phyloP scores from a whole-genome alignment of 2,113 vertebrate species.

The Melanocharis versteri region DNA sequence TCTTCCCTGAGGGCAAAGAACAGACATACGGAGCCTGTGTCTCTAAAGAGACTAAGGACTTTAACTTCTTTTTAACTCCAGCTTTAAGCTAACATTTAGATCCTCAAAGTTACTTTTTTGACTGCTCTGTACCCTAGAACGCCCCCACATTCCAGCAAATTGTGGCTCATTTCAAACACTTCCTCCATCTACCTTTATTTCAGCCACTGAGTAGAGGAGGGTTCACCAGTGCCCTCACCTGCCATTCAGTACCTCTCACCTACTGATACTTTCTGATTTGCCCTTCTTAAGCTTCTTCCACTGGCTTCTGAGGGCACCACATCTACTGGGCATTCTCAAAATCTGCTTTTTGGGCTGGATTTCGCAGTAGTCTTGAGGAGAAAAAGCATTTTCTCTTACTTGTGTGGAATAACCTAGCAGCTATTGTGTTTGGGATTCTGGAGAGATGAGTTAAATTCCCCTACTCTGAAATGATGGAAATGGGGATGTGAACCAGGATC shows the following conservation, averaged over 20 bases:
- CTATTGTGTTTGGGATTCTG: neutral
- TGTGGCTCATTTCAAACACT: neutral
- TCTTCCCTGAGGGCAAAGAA: neutral
- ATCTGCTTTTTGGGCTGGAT: neutral
- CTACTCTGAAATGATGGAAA: neutral
- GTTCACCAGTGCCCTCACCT: neutral
- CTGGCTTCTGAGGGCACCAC: neutral
- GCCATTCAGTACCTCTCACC: neutral
- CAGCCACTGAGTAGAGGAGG: neutral
- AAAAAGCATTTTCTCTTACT: neutral
- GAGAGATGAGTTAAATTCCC: neutral
- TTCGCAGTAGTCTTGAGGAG: neutral
- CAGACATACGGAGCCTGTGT: neutral
- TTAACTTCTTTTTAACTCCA: neutral
- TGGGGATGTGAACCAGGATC: neutral
- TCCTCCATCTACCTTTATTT: neutral
- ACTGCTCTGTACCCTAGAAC: neutral
- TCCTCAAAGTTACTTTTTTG: neutral
- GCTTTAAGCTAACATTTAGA: neutral
- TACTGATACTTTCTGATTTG: neutral
- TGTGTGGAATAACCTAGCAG: neutral
- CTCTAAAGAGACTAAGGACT: neutral
- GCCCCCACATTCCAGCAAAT: neutral
- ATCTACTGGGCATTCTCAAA: neutral
- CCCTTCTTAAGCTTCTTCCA: neutral